Conservation (phyloP, 2,113 vertebrate species). For the Aplodontia rufa region DNA sequence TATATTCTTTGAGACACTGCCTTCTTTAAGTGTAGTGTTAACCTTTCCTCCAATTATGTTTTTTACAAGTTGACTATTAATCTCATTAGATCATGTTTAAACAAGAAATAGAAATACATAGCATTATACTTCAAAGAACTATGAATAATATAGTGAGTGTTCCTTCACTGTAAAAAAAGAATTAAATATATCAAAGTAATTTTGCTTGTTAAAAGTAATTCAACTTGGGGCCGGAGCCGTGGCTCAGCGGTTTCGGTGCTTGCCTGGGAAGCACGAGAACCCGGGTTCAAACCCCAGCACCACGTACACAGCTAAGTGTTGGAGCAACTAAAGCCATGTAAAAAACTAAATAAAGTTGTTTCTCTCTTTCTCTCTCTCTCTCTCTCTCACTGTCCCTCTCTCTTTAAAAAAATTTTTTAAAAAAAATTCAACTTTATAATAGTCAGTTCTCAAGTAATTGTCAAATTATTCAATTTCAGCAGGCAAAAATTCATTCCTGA, state of each 20-base stretch:
- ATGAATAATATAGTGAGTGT: neutral
- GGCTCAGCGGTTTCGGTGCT: too few relatives aligned
- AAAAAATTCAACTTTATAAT: slow-evolving; percentile 45
- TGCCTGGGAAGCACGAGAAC: too few relatives aligned
- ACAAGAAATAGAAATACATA: neutral
- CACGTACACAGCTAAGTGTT: too few relatives aligned
- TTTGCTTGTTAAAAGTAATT: slow-evolving; percentile 50
- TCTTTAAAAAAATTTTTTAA: slow-evolving; percentile 53
- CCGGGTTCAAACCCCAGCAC: too few relatives aligned
- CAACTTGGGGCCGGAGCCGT: too few relatives aligned
- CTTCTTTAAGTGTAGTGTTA: neutral
- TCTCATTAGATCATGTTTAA: slow-evolving; percentile 42
- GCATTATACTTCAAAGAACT: slow-evolving; percentile 30
- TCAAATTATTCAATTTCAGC: slow-evolving; percentile 2
- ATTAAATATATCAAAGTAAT: slow-evolving; percentile 30
- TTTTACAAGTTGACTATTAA: slow-evolving; percentile 29
- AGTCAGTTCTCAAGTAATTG: slow-evolving; percentile 37
- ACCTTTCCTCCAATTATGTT: neutral
- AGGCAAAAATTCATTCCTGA: neutral
- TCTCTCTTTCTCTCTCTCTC: too few relatives aligned
- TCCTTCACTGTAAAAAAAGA: slow-evolving; percentile 21
- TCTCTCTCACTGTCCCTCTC: too few relatives aligned
- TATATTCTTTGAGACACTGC: neutral
- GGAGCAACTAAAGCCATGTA: too few relatives aligned
- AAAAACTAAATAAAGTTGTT: too few relatives aligned